Base-by-base conservation (phyloP, 2,888 invertebrate genomes). In the Pandemis heparana region DNA sequence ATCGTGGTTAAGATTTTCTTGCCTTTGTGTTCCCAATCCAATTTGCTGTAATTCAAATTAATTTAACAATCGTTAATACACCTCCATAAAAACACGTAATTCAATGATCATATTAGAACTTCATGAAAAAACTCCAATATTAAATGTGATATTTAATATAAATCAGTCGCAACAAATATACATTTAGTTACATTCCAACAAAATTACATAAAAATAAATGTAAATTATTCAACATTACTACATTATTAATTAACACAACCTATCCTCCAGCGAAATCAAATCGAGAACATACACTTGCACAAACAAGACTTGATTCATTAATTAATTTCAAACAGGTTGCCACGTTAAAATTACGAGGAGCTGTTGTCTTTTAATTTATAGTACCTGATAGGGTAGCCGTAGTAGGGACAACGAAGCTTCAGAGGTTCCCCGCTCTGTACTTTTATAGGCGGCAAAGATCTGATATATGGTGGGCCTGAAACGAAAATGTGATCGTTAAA, bases 331-430 rank as follows among this genome's bases (percentile, higher is more conserved):
- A 38, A 51, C 51, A 23, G 46, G 63, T n/a, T 62, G n/a, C 16
- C 48, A 9, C 18, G 51, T n/a, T 65, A 12, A 65, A 48, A 38
- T 65, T 38, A 65, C 51, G 48, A 46, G 46, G 43, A n/a, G 32
- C 16, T 71, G 66, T 66, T 71, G 61, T 66, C 66, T 60, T 71
- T 71, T 51, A 66, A 71, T 68, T 66, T 66, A 71, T 61, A 60
- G 77, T 94, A 95, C 87, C 95, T 95, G 77, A 98, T 96, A 18
- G 98, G 98, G 89, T 97, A 97, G 62, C 98, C 98, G 53, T 97
- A 97, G 85, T 97, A 98, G 66, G 97, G 97, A 88, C 98, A 98
- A 80, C 96, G 95, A 62, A 98, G 94, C 80, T 96, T 96, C 77
- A 97, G 95, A 76, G 96, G 95, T 78, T 96, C 96, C 18, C 97